Evolutionary conservation across 2,113 vertebrate genomes (phyloP), one percentile per base, ranked within the genome.

Genomic region (Suncus etruscus): DNA sequence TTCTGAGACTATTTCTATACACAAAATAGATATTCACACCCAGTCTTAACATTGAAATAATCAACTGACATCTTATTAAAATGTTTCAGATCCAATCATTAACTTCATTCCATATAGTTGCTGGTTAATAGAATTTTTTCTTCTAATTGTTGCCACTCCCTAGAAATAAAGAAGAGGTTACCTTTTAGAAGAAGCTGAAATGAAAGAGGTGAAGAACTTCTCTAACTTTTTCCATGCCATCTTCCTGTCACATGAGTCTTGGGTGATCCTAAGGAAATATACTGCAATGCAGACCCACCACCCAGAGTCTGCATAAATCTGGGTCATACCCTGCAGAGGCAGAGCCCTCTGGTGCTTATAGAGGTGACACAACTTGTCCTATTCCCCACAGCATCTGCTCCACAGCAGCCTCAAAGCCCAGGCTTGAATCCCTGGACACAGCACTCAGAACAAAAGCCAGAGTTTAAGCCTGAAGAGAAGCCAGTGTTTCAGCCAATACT

Each of bases 21-120:
- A 29, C 85, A 93, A 11, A 51, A 75, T 78, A 70, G 75, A 73
- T 31, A 2, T 7, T 22, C 32, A 14, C 16, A 29, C 4, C 31
- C 68, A 27, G 32, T 78, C 87, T 84, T 82, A 79, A 89, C 81
- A 22, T 31, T 16, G 29, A 48, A 39, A 39, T 54, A 65, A 5
- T 11, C 90, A 63, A n/a, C 8, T 39, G 31, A 50, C 29, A 12
- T 86, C 79, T 89, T 65, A 63, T 51, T 79, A 69, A 54, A 78
- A 91, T 68, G 27, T 48, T 61, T 83, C 75, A 80, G 83, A 89
- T 74, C 73, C 66, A 70, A 79, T 15, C 74, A 51, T 74, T 27
- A 54, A 65, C 51, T 85, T 83, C 32, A 74, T 66, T 78, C 9
- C 8, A 16, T 70, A 80, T 1, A 14, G 16, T 27, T 61, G 4